These are phyloP conservation scores for Pteruthius melanotis DNA, from an alignment of 2,113 vertebrate species.

Conservation along the genomic window DNA sequence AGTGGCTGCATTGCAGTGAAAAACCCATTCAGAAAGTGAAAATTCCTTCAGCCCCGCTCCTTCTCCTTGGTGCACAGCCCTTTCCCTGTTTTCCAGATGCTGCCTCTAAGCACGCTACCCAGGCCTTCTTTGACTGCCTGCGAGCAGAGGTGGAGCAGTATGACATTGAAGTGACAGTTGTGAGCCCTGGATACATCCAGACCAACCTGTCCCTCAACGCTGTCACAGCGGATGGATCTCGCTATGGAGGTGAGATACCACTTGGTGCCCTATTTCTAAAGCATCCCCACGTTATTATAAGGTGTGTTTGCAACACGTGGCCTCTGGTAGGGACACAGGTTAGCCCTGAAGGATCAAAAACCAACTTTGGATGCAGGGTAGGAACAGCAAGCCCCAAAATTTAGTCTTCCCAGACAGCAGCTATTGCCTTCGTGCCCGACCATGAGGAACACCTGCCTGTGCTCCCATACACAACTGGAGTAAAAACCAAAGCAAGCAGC, in stretches of 20 bases:
- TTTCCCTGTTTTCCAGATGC: conserved; percentile 76
- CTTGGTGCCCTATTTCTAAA: background rate
- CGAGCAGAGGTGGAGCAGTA: conserved; percentile 86
- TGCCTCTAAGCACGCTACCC: conserved; percentile 93
- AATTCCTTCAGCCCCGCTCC: background rate
- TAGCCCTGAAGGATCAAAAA: background rate
- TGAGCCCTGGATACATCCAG: conserved; percentile 91
- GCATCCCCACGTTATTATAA: background rate
- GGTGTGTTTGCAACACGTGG: background rate
- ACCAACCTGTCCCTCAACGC: conserved; percentile 93
- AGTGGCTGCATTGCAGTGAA: background rate
- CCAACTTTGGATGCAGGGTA: background rate
- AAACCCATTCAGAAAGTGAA: background rate
- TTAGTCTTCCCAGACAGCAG: background rate
- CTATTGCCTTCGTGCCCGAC: background rate
- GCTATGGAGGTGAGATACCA: conserved; percentile 80
- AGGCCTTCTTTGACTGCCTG: conserved; percentile 96
- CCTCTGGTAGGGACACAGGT: background rate
- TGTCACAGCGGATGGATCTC: conserved; percentile 85
- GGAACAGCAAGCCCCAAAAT: background rate
- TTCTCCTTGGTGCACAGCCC: background rate
- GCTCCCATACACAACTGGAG: background rate
- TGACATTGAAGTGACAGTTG: conserved; percentile 82
- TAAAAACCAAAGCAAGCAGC: background rate
- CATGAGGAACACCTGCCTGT: background rate